Evolutionary conservation across 2,113 vertebrate species (phyloP).

Genomic region (Chiloscyllium plagiosum): DNA sequence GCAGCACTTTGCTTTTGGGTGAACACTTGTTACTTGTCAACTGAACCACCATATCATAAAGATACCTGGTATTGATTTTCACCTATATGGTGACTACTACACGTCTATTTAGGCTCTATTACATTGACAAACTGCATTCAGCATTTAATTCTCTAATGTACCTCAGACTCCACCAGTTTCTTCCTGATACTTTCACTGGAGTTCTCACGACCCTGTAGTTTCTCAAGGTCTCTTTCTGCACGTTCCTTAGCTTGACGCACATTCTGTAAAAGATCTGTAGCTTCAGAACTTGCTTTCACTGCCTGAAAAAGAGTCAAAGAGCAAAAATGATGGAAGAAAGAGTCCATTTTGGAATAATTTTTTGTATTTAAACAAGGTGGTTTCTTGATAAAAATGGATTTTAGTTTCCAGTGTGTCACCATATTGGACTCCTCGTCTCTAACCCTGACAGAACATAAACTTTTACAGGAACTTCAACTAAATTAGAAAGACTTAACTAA

Average conservation of each 20-base stretch:
- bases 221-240: slow-evolving; percentile 83
- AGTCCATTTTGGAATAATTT: not conserved
- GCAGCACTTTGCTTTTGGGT: not conserved
- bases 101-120: not conserved
- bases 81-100: not conserved
- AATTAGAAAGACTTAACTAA: not conserved
- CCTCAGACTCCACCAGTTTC: slow-evolving; percentile 86
- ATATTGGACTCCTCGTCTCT: not conserved
- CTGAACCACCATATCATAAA: not conserved
- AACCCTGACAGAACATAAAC: not conserved
- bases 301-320: slow-evolving; percentile 55
- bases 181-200: slow-evolving; percentile 88
- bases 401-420: not conserved
- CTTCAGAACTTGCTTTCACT: slow-evolving; percentile 82
- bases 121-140: not conserved
- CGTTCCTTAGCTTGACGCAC: slow-evolving; percentile 87
- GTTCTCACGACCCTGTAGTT: slow-evolving; percentile 83
- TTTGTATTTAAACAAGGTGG: not conserved
- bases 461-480: not conserved
- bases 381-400: not conserved
- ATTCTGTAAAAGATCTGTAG: slow-evolving; percentile 87
- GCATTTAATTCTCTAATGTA: slow-evolving; percentile 42
- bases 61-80: not conserved
- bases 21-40: not conserved
- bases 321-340: not conserved